Base-by-base conservation (phyloP, 2,797 vertebrate genomes). In the Diceros bicornis region DNA sequence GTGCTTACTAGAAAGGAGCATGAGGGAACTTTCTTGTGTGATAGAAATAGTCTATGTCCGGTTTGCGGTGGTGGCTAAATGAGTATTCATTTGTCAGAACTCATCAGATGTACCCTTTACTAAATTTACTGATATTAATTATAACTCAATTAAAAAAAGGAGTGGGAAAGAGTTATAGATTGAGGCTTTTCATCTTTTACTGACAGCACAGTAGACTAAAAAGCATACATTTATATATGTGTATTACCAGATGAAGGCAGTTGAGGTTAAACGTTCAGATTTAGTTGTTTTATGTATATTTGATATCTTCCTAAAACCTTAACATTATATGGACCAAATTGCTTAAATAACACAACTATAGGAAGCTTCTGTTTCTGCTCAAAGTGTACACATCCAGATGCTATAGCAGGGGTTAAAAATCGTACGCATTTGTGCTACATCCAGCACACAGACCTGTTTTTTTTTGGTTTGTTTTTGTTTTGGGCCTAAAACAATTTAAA, bases 401-500 rank as follows among this genome's bases (percentile, higher is more conserved):
- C 74, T 41, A n/a, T 8, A 1, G 16, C 14, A 57, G 2, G 1
- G 29, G 18, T 17, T 25, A 50, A 75, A 41, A 81, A 57, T 5
- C 12, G 4, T 3, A 47, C 7, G 3, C 0, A 1, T 69, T 6
- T 9, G 4, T 23, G 21, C 3, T 64, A 10, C 1, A 47, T 13
- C 37, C 8, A 61, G 3, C 1, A 27, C 41, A 34, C 0, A 50
- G 21, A 14, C 2, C 2, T 74, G 20, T 4, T 4, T 16, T 18
- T 16, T 18, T 61, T 64, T 32, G 11, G 16, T 61, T 69, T 17
- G 20, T n/a, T 61, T 66, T 82, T 61, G 29, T 1, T 61, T 52
- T 11, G 11, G 17, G 23, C 32, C 34, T 88, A 64, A 68, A 91
- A 77, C 4, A 83, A 52, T 71, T 52, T 44, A 55, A 4, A 62